These are phyloP conservation scores for Psix sp. DNA, from an alignment of 1,140 invertebrate species.

Conservation along the genomic window DNA sequence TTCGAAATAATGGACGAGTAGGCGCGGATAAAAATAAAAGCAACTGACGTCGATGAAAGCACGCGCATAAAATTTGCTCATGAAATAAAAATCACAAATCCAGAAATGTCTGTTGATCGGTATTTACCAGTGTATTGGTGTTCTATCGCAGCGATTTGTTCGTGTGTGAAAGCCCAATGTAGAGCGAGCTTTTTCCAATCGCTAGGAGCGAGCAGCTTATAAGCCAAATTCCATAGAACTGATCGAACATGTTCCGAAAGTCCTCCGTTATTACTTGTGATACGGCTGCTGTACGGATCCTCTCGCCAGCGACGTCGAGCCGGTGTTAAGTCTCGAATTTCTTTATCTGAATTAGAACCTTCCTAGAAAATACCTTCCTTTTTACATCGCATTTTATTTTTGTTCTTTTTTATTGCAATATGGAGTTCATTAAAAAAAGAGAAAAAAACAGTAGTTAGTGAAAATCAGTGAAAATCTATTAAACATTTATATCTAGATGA, in stretches of 20 bases:
- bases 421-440: too few relatives aligned
- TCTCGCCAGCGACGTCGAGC: slow-evolving; percentile 65
- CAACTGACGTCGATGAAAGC: neutral
- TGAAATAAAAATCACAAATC: slow-evolving; percentile 12
- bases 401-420: too few relatives aligned
- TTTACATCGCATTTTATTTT: too few relatives aligned
- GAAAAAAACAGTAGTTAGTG: too few relatives aligned
- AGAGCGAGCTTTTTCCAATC: slow-evolving; percentile 85
- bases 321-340: slow-evolving; percentile 64
- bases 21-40: neutral
- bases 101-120: slow-evolving; percentile 25
- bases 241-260: slow-evolving; percentile 74
- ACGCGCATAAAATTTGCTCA: slow-evolving; percentile 8
- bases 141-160: slow-evolving; percentile 85
- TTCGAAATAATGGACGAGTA: too few relatives aligned
- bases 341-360: slow-evolving; percentile 65
- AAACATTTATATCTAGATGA: too few relatives aligned
- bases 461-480: too few relatives aligned
- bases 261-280: slow-evolving; percentile 58
- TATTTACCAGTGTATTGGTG: slow-evolving; percentile 84
- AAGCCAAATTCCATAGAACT: slow-evolving; percentile 83
- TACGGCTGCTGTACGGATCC: slow-evolving; percentile 62
- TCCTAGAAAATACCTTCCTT: slow-evolving; percentile 63
- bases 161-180: slow-evolving; percentile 85
- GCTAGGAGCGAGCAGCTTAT: slow-evolving; percentile 81